A percentile compares a stretch with the other conserved stretches of the same genome.
phyloP scores from a whole-genome alignment of 2,888 invertebrate species.

The Emmelina monodactyla region DNA sequence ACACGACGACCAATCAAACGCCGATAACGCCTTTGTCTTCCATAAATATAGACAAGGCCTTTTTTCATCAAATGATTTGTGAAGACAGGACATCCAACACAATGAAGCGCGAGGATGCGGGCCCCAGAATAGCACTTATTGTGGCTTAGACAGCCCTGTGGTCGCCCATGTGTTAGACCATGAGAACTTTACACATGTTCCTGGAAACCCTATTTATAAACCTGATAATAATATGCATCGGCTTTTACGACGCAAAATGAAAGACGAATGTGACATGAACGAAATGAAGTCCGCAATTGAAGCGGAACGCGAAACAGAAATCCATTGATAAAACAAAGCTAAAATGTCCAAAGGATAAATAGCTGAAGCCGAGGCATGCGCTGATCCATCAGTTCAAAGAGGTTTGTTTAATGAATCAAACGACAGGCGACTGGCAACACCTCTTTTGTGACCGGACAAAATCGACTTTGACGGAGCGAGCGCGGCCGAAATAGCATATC shows the following conservation, averaged over 20 bases:
- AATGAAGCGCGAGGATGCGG: constrained; percentile 58
- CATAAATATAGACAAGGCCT: constrained; percentile 37
- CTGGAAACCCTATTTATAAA: neutral
- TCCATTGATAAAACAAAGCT: constrained; percentile 21
- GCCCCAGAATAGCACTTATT: constrained; percentile 48
- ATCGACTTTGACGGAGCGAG: constrained; percentile 57
- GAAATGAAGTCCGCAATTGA: constrained; percentile 11
- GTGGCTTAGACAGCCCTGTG: constrained; percentile 38
- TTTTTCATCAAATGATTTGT: constrained; percentile 53
- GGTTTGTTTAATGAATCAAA: constrained; percentile 57
- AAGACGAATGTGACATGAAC: constrained; percentile 22
- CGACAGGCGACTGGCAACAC: constrained; percentile 57
- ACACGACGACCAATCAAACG: constrained; percentile 49
- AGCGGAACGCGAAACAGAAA: constrained; percentile 20
- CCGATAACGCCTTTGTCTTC: constrained; percentile 48
- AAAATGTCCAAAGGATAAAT: constrained; percentile 32
- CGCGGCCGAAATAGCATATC: constrained; percentile 56
- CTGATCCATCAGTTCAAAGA: constrained; percentile 56
- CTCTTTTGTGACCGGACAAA: constrained; percentile 54
- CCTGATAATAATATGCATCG: too few relatives aligned
- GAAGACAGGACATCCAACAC: constrained; percentile 52
- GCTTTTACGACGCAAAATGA: neutral
- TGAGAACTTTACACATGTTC: constrained; percentile 6
- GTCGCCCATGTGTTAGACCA: constrained; percentile 27
- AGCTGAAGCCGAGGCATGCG: constrained; percentile 33